Evolutionary conservation across 2,888 invertebrate species (phyloP), one percentile per base, ranked within the genome.

Genomic region (Amphimallon solstitiale): DNA sequence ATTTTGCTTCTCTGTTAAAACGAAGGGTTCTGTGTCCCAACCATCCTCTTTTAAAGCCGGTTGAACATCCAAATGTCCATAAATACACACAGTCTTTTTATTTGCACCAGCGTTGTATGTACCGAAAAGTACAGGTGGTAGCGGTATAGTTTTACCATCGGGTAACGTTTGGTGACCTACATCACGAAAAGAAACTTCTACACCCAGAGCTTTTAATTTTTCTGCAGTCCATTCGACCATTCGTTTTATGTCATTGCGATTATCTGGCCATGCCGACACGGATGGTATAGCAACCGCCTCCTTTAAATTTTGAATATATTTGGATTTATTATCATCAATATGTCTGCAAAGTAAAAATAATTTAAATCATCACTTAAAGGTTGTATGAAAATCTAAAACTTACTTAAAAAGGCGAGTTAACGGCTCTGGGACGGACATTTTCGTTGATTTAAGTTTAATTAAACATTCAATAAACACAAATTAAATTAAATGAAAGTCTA

Each of bases 41-140:
- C 98, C 98, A 85, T 98, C 98, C 69, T 92, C 92, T 79, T 89
- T 90, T 29, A 90, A 81, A 0, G 98, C 99, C 7, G 98, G 98
- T 81, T 98, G 98, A 0, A 99, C 99, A 85, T 99, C 99, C 77
- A 99, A 87, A 84, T 99, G 99, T 0, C 98, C 98, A 82, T 99
- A 99, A 65, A 99, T 86, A 65, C 94, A 89, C 45, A 99, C 89
- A 4, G 98, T 99, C 79, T 95, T 96, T 84, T 98, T 98, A 40
- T 87, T 87, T 0, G 89, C 84, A 79, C 97, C 94, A 72, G 86
- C 88, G 71, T 96, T 96, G 52, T 97, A 84, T 34, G 84, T 84
- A 43, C 92, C 97, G 34, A 96, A 84, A 46, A 98, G 81, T 3
- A 94, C 92, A 19, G 96, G 95, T 0, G 98, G 98, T 54, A 97